Conservation (phyloP, 2,113 vertebrate species). For the Clarias macrocephalus region DNA sequence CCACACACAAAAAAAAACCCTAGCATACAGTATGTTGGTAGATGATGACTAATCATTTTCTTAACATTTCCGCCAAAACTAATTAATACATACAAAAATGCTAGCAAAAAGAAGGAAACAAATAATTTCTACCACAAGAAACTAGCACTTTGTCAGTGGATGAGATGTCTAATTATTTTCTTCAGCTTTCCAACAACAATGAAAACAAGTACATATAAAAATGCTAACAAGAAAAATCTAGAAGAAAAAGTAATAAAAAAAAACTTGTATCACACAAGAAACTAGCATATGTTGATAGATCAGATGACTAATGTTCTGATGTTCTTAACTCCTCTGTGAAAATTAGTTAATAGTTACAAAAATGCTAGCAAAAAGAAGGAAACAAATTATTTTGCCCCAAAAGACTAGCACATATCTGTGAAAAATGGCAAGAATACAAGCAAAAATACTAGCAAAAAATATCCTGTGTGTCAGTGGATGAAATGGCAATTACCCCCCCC, state of each 20-base stretch:
- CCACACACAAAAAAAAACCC: too few species aligned
- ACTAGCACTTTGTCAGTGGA: neutral
- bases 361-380: neutral
- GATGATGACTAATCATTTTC: too few species aligned
- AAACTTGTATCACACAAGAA: neutral
- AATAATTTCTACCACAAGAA: neutral
- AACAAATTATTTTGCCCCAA: neutral
- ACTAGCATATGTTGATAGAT: too few species aligned
- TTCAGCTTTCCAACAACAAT: neutral
- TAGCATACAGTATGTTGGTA: too few species aligned
- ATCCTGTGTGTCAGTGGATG: neutral
- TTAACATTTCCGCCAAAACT: too few species aligned
- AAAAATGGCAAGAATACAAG: neutral
- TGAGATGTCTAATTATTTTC: neutral
- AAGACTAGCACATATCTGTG: neutral
- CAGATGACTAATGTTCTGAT: too few species aligned
- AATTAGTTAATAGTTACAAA: neutral
- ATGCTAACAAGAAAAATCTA: neutral
- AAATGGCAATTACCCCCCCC: neutral
- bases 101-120: too few species aligned
- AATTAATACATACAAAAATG: too few species aligned
- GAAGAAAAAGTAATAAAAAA: neutral
- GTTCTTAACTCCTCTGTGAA: too few species aligned
- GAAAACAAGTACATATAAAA: neutral
- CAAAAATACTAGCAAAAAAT: neutral